Percentiles rank a stretch among this genome's conserved stretches.
These are phyloP conservation scores for Teleogryllus oceanicus DNA, from an alignment of 2,888 invertebrate genomes.

Conservation along the genomic window DNA sequence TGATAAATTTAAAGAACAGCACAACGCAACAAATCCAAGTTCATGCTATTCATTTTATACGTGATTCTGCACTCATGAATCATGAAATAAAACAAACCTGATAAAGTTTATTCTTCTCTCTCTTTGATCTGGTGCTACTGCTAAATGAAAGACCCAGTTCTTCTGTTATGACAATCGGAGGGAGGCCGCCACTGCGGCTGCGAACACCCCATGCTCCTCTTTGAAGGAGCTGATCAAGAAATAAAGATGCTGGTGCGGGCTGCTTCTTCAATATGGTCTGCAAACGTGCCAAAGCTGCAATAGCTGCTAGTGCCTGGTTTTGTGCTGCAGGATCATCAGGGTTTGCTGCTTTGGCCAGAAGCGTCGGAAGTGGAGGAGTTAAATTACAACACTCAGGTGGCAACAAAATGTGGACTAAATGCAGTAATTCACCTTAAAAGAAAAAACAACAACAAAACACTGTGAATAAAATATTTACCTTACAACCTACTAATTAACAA, in stretches of 20 bases:
- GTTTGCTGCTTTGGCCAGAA: slow-evolving; percentile 45
- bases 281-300: slow-evolving; percentile 73
- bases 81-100: neutral
- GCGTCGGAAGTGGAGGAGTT: slow-evolving; percentile 76
- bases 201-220: slow-evolving; percentile 36
- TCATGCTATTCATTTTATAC: no score
- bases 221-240: slow-evolving; percentile 74
- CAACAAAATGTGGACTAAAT: slow-evolving; percentile 78
- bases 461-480: no score
- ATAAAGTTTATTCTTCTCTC: slow-evolving; percentile 2
- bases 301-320: slow-evolving; percentile 77
- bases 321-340: slow-evolving; percentile 65
- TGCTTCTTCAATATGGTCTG: slow-evolving; percentile 75
- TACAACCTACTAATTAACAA: neutral
- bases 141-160: neutral
- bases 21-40: no score
- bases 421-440: slow-evolving; percentile 71
- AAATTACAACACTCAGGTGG: slow-evolving; percentile 83
- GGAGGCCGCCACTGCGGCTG: neutral
- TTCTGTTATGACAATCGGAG: neutral
- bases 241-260: slow-evolving; percentile 77
- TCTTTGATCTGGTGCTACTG: neutral
- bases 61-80: no score
- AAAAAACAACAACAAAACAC: no score
- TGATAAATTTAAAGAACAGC: no score